phyloP scores from a whole-genome alignment of 2,113 vertebrate genomes.

The Mustela lutreola region DNA sequence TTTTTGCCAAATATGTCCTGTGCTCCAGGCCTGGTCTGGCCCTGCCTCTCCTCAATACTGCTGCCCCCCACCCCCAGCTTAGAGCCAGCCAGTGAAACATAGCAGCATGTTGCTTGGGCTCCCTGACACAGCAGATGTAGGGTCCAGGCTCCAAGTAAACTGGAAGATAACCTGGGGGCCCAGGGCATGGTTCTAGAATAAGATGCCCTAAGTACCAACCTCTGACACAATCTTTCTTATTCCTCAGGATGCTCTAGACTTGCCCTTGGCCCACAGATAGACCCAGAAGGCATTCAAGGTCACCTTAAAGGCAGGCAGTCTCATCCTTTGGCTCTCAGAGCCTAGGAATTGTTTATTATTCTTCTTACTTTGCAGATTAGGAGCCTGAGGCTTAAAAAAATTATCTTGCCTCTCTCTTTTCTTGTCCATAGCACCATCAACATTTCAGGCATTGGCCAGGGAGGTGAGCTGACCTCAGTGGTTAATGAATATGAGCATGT shows the following conservation, averaged over 20 bases:
- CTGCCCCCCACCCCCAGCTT: too few relatives aligned
- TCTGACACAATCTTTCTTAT: background rate
- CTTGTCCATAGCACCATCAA: background rate
- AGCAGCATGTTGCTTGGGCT: background rate
- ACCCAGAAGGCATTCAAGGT: background rate
- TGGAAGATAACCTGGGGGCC: background rate
- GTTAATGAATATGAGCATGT: background rate
- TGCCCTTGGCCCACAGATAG: background rate
- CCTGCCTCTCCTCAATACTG: background rate
- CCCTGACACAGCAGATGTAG: background rate
- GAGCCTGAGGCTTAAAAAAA: background rate
- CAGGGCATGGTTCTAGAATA: background rate
- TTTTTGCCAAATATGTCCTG: background rate
- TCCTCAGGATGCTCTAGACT: background rate
- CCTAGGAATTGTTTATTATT: background rate
- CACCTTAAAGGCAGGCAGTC: too few relatives aligned
- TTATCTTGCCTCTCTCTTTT: background rate
- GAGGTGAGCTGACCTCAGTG: background rate
- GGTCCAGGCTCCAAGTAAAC: background rate
- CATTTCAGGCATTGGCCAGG: background rate
- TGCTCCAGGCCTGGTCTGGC: background rate
- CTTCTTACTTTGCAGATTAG: background rate
- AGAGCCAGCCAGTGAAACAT: background rate
- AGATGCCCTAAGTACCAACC: background rate
- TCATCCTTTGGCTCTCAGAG: background rate